Evolutionary conservation across 1,140 invertebrate species (phyloP), one percentile per base, ranked within the genome.

Genomic region (Zaprionus lachaisei): DNA sequence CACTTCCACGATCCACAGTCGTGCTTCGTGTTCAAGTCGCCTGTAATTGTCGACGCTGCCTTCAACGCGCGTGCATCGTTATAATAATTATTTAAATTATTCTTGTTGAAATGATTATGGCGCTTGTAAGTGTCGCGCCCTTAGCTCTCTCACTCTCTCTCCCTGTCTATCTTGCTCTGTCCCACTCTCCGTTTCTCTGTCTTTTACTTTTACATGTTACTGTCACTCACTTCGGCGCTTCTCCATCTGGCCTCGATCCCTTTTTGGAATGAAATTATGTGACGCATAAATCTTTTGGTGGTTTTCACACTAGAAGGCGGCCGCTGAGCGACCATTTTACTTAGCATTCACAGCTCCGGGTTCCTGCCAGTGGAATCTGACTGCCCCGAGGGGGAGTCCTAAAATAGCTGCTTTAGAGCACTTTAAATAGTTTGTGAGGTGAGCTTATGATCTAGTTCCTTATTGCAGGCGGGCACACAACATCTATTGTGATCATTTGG

Each of bases 11-110:
- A 64, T 44, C 41, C 47, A 22, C 15, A 37, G 34, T 14, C 60
- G 26, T 20, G 62, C n/a, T 64, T 54, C 58, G 62, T 51, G 64
- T 73, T 76, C 49, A 31, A 77, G 72, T 69, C 76, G 75, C 74
- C 79, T 79, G 84, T 89, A 83, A 87, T 87, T 87, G 84, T 87
- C 83, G 84, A 62, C 67, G 77, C 54, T 54, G 72, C 74, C 80
- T 72, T 82, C 79, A 76, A 68, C 80, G 80, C 77, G 77, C 69
- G 67, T 63, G 75, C 81, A 79, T 81, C 66, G 78, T 81, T 90
- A 85, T 90, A 90, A 90, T 90, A 90, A 90, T 90, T 90, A 90
- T 90, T 90, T 90, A 85, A 90, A 90, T 90, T 90, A 90, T 90
- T 90, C 85, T 90, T 90, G 85, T 90, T 90, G 85, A 90, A 90